These are phyloP conservation scores for Melanostigma gelatinosum DNA, from an alignment of 2,113 vertebrate species.

Conservation along the genomic window DNA sequence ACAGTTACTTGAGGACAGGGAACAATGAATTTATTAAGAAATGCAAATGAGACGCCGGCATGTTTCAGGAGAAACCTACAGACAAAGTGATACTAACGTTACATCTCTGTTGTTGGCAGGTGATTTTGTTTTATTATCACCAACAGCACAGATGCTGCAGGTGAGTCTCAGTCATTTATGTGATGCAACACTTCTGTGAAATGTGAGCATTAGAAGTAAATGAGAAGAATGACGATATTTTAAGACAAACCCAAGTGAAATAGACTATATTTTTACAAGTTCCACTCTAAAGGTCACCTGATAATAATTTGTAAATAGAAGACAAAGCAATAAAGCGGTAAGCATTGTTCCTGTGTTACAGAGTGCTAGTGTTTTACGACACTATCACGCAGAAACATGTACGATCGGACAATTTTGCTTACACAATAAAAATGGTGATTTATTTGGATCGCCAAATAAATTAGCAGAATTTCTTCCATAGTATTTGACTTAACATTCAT, in stretches of 20 bases:
- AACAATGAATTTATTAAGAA: constrained; percentile 26
- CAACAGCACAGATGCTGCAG: constrained; percentile 4
- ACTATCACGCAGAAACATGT: too few species aligned
- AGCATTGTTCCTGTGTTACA: background rate
- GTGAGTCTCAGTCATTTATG: background rate
- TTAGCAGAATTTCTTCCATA: too few species aligned
- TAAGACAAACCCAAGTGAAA: background rate
- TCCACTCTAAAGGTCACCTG: background rate
- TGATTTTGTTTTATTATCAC: constrained; percentile 26
- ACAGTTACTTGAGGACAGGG: background rate
- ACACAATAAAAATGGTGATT: background rate
- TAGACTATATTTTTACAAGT: background rate
- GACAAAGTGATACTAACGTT: constrained; percentile 1
- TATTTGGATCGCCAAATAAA: too few species aligned
- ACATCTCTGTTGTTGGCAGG: constrained; percentile 6
- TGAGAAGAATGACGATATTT: background rate
- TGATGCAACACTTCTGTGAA: constrained; percentile 24
- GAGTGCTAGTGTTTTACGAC: too few species aligned
- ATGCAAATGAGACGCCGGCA: constrained; percentile 6
- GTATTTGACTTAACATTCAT: too few species aligned
- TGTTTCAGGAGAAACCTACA: constrained; percentile 4
- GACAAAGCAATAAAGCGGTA: background rate
- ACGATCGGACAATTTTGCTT: too few species aligned
- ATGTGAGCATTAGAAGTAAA: constrained; percentile 13
- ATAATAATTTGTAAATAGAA: background rate